Conservation (phyloP, 2,888 invertebrate genomes). For the Drosophila neotestacea region DNA sequence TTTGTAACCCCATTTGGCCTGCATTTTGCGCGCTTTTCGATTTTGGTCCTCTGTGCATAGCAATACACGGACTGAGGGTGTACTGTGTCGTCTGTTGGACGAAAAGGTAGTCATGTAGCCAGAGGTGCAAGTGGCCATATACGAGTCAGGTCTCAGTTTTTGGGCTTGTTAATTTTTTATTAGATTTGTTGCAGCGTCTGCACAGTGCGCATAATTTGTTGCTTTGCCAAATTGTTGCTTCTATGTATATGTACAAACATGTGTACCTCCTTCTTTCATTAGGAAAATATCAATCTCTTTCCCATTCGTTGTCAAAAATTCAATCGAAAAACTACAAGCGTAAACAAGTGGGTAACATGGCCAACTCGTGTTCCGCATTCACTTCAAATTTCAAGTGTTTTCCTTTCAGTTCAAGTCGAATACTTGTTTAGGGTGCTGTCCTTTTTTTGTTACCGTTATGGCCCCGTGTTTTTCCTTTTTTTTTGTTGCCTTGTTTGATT, state of each 20-base stretch:
- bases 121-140: slow-evolving; percentile 45
- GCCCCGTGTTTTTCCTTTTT: slow-evolving; percentile 13
- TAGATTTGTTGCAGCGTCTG: slow-evolving; percentile 63
- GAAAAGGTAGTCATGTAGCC: slow-evolving; percentile 22
- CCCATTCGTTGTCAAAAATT: slow-evolving; percentile 42
- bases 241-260: background rate
- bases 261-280: background rate
- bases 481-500: slow-evolving; percentile 22
- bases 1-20: slow-evolving; percentile 77
- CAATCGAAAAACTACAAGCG: slow-evolving; percentile 74
- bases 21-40: slow-evolving; percentile 78
- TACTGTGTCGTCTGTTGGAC: slow-evolving; percentile 30
- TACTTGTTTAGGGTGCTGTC: slow-evolving; percentile 25
- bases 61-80: slow-evolving; percentile 47
- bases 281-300: slow-evolving; percentile 4
- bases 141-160: slow-evolving; percentile 14
- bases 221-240: slow-evolving; percentile 66
- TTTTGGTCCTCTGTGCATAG: slow-evolving; percentile 62
- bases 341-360: slow-evolving; percentile 73
- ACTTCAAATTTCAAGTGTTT: slow-evolving; percentile 63
- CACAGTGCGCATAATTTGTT: slow-evolving; percentile 56
- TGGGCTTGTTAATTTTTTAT: slow-evolving; percentile 65
- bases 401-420: slow-evolving; percentile 46
- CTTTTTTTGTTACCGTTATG: slow-evolving; percentile 32
- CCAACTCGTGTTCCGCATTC: slow-evolving; percentile 51